These are phyloP conservation scores for rat (Rattus norvegicus) DNA, from an alignment of 2,113 vertebrate species.

Conservation along the genomic window DNA sequence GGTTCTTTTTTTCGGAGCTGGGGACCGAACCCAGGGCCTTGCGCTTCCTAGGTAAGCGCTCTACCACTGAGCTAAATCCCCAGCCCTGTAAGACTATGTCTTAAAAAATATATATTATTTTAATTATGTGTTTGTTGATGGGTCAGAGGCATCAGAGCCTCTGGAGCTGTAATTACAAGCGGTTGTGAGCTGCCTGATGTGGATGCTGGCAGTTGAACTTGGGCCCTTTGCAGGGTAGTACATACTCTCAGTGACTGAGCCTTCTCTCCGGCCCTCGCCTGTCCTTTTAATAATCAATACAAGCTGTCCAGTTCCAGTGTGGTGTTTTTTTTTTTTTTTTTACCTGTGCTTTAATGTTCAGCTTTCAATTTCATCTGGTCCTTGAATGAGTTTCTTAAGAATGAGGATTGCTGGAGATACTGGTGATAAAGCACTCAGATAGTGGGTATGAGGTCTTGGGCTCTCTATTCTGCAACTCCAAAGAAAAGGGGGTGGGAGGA, in stretches of 20 bases:
- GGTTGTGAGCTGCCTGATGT: not conserved
- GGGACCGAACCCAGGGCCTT: too few species aligned
- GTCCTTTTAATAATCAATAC: not conserved
- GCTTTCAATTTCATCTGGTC: not conserved
- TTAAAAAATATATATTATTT: not conserved
- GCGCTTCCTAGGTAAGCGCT: too few species aligned
- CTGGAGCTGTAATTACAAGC: not conserved
- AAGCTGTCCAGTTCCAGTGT: not conserved
- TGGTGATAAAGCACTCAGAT: not conserved
- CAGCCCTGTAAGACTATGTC: not conserved
- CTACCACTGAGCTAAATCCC: too few species aligned
- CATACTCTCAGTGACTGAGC: not conserved
- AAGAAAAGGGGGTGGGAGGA: too few species aligned
- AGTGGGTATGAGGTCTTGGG: not conserved
- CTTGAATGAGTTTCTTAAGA: not conserved
- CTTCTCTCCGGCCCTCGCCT: not conserved
- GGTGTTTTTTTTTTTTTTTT: not conserved
- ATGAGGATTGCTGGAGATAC: not conserved
- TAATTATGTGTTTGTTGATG: not conserved
- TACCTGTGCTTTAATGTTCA: not conserved
- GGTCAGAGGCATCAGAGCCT: not conserved
- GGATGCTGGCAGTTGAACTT: not conserved
- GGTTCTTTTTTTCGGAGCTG: too few species aligned
- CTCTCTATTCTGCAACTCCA: not conserved
- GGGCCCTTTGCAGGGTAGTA: not conserved